Percentiles rank a stretch among this genome's conserved stretches.
phyloP scores from a whole-genome alignment of 2,113 vertebrate species.

The Ranitomeya imitator region DNA sequence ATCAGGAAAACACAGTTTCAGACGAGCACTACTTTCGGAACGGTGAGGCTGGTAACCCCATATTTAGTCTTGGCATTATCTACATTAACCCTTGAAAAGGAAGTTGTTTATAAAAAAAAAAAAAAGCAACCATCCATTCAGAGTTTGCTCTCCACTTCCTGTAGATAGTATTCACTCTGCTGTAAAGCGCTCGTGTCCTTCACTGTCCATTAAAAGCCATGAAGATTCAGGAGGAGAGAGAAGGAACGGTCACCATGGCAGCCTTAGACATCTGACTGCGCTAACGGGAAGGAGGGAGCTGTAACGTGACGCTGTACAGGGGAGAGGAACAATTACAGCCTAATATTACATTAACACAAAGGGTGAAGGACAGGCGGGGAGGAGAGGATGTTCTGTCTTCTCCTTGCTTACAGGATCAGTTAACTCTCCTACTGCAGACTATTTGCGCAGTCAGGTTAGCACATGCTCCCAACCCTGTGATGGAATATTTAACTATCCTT shows the following conservation, averaged over 20 bases:
- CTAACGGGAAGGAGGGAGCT: not conserved
- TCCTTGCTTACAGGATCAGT: not conserved
- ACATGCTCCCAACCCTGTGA: too few species aligned
- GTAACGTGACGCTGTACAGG: not conserved
- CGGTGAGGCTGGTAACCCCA: too few species aligned
- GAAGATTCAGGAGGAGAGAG: not conserved
- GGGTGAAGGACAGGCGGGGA: not conserved
- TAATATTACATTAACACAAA: constrained; percentile 20
- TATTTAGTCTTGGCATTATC: not conserved
- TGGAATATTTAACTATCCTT: too few species aligned
- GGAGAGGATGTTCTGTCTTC: not conserved
- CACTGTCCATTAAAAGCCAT: not conserved
- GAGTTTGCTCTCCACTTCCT: not conserved
- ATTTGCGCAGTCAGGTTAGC: not conserved
- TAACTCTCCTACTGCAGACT: not conserved
- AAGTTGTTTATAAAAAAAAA: not conserved
- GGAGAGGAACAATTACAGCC: not conserved
- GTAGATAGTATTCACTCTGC: not conserved
- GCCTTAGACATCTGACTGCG: constrained; percentile 10
- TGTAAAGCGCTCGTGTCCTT: not conserved
- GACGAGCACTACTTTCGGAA: too few species aligned
- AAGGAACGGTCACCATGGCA: constrained; percentile 25
- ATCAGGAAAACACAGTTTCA: too few species aligned
- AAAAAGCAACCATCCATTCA: too few species aligned
- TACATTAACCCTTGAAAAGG: not conserved